phyloP scores from a whole-genome alignment of 2,888 invertebrate genomes.

The Eledona agricola region DNA sequence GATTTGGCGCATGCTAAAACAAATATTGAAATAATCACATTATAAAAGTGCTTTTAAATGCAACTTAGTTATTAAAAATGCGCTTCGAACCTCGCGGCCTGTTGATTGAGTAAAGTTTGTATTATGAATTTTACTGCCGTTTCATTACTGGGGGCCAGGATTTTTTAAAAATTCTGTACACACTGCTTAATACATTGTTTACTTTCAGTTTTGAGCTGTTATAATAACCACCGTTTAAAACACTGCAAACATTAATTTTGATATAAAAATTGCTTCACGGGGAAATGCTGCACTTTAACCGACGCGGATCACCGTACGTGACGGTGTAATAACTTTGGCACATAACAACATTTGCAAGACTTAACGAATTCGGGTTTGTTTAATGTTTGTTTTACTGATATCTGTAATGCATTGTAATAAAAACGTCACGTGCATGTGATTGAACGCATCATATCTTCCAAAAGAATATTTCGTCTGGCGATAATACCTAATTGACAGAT shows the following conservation, averaged over 20 bases:
- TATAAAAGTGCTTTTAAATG: conserved; percentile 49
- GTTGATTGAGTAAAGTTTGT: conserved; percentile 61
- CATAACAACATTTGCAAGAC: too few relatives aligned
- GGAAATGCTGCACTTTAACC: conserved; percentile 16
- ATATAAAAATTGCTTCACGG: conserved; percentile 43
- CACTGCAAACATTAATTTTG: conserved; percentile 49
- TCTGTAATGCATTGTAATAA: too few relatives aligned
- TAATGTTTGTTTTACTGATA: too few relatives aligned
- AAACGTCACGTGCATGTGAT: too few relatives aligned
- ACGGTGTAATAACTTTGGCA: too few relatives aligned
- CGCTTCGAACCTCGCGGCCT: conserved; percentile 53
- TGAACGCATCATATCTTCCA: too few relatives aligned
- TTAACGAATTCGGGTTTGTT: too few relatives aligned
- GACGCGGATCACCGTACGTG: too few relatives aligned
- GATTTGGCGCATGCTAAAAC: conserved; percentile 42
- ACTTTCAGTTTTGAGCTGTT: conserved; percentile 57
- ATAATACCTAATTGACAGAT: too few relatives aligned
- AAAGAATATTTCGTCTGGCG: too few relatives aligned
- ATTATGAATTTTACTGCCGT: conserved; percentile 61
- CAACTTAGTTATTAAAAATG: conserved; percentile 54
- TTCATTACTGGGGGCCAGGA: conserved; percentile 58
- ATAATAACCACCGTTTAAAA: conserved; percentile 52
- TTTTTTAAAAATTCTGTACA: conserved; percentile 59
- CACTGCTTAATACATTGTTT: conserved; percentile 57
- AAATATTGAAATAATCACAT: conserved; percentile 52